Evolutionary conservation across 2,797 vertebrate genomes (phyloP).

Genomic region (Podarcis lilfordi): DNA sequence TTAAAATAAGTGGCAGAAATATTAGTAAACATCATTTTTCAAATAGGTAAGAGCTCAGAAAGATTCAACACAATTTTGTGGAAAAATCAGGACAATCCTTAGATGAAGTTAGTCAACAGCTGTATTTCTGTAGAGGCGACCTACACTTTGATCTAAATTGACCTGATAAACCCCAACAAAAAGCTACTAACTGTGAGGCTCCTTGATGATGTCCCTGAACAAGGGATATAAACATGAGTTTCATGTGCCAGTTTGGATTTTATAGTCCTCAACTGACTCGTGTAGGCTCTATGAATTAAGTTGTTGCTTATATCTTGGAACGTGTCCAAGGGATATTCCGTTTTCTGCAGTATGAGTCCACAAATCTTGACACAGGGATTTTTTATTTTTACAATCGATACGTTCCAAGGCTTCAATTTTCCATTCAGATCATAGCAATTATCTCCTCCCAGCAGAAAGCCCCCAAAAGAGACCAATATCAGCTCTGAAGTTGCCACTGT

Average conservation of each 20-base stretch:
- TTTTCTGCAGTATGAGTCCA: slow-evolving; percentile 26
- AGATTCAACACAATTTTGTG: slow-evolving; percentile 29
- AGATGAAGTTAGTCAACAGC: slow-evolving; percentile 36
- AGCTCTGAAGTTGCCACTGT: not conserved
- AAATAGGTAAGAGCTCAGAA: slow-evolving; percentile 41
- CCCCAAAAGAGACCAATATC: not conserved
- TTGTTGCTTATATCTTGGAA: slow-evolving; percentile 41
- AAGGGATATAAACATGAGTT: slow-evolving; percentile 53
- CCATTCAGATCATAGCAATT: not conserved
- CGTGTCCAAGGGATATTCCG: slow-evolving; percentile 30
- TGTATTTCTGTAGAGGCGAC: slow-evolving; percentile 11
- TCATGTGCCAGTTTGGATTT: slow-evolving; percentile 61
- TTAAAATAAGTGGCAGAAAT: not conserved
- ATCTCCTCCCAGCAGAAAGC: slow-evolving; percentile 7
- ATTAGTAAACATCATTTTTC: slow-evolving; percentile 44
- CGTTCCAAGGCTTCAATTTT: not conserved
- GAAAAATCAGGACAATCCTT: slow-evolving; percentile 37
- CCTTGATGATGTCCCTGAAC: slow-evolving; percentile 43
- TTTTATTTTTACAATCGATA: not conserved
- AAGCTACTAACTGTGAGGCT: slow-evolving; percentile 38
- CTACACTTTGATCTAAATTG: slow-evolving; percentile 59
- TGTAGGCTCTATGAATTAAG: slow-evolving; percentile 26
- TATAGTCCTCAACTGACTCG: slow-evolving; percentile 41
- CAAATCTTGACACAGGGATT: not conserved
- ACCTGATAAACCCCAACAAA: slow-evolving; percentile 59